Base-by-base conservation (phyloP, 2,888 invertebrate genomes). In the Unio pictorum region DNA sequence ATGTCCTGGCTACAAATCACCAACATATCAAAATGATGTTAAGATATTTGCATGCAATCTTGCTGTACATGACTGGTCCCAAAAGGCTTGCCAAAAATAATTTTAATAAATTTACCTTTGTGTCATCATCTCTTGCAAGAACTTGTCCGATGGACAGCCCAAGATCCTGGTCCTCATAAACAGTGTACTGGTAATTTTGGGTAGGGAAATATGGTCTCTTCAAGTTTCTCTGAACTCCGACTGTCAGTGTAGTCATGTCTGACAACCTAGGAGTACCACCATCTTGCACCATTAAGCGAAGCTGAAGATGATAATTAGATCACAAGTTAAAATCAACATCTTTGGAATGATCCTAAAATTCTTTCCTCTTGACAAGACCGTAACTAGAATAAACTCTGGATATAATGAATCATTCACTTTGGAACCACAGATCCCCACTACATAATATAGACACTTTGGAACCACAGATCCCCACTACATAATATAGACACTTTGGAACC, bases 231-330 rank as follows among this genome's bases (percentile, higher is more conserved):
- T 68, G 77, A 30, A 85, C 76, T 23, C 72, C 72, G 7, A 87
- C 79, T 28, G 80, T 79, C 54, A 85, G 73, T 8, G 80, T 80
- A 0, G 83, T 79, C 4, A 83, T 83, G 59, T 82, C 75, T n/a
- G 78, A 83, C 55, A 75, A 69, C 3, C 81, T 68, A 20, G 87
- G 87, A 18, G 67, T 73, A 55, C 87, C 87, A 20, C 84, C 85
- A 79, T 87, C 87, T 28, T 73, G 68, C 3, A 84, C 87, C 54
- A 80, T 69, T 0, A 87, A 79, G 45, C 86, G 80, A 23, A 87
- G 74, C 86, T 87, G 71, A 23, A 70, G 73, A 45, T 15, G 45
- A 45, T 45, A 45, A 45, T 45, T 45, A 17, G 61, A 34, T 45
- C 4, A 59, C 17, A n/a, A 28, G 11, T 34, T 34, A 34, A 26